These are phyloP conservation scores for Paradoxurus hermaphroditus DNA, from an alignment of 2,113 vertebrate genomes.

Conservation along the genomic window DNA sequence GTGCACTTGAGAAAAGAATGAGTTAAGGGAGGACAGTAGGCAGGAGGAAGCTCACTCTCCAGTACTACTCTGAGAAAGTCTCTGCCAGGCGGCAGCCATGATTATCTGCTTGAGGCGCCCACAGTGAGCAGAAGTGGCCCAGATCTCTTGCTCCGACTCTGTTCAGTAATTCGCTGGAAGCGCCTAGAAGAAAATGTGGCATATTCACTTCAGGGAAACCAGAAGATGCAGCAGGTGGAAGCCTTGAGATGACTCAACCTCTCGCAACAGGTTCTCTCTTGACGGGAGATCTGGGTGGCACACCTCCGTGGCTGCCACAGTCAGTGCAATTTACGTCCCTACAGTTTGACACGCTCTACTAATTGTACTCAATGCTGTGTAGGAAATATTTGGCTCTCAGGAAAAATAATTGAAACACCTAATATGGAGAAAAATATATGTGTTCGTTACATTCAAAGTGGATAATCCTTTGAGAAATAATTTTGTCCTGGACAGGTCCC, in stretches of 20 bases:
- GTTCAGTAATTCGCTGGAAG: not conserved
- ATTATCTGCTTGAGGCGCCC: not conserved
- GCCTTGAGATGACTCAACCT: not conserved
- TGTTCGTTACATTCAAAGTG: not conserved
- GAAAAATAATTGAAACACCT: not conserved
- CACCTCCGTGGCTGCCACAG: not conserved
- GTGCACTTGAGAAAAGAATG: not conserved
- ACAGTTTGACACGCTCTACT: not conserved
- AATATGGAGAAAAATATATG: not conserved
- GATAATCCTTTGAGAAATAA: not conserved
- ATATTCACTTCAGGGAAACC: not conserved
- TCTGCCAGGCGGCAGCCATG: not conserved
- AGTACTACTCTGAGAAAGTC: not conserved
- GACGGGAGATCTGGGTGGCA: not conserved
- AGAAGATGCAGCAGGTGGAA: not conserved
- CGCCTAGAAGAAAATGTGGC: not conserved
- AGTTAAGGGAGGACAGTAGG: rapidly evolving
- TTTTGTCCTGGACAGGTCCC: not conserved
- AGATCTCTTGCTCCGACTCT: rapidly evolving
- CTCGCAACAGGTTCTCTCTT: not conserved
- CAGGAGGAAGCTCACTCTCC: not conserved
- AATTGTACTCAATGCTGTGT: not conserved
- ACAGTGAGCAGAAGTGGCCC: not conserved
- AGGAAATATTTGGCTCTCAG: not conserved
- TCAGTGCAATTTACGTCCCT: not conserved